Percentiles rank a stretch among this genome's conserved stretches.
Evolutionary conservation across 1,140 invertebrate genomes (phyloP).

Genomic region (Nymphalis io): DNA sequence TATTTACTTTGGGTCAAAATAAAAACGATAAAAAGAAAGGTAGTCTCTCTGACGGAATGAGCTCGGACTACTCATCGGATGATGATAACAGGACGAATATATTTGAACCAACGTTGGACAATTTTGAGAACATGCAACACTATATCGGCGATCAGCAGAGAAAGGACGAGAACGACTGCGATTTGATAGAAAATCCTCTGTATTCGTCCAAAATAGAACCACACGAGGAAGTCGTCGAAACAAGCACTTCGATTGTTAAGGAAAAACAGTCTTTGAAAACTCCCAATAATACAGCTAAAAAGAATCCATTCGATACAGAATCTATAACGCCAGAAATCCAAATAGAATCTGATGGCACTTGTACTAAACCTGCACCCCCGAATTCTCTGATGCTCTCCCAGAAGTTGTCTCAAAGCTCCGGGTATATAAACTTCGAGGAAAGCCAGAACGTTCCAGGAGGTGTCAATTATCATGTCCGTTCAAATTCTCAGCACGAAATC

Average conservation of each 20-base stretch:
- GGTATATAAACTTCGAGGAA: constrained; percentile 81
- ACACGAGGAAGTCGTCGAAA: constrained; percentile 50
- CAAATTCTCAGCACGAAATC: constrained; percentile 84
- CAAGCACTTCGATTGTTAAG: constrained; percentile 30
- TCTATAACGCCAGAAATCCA: constrained; percentile 69
- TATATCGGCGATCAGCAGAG: constrained; percentile 70
- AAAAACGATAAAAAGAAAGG: constrained; percentile 71
- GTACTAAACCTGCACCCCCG: constrained; percentile 72
- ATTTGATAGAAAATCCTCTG: constrained; percentile 74
- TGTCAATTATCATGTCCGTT: constrained; percentile 79
- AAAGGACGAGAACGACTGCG: constrained; percentile 65
- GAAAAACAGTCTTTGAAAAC: constrained; percentile 59
- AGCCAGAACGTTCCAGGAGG: constrained; percentile 44
- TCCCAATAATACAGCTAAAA: constrained; percentile 70
- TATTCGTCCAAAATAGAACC: constrained; percentile 78
- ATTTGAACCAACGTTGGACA: constrained; percentile 78
- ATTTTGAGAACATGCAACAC: constrained; percentile 76
- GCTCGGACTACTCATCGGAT: constrained; percentile 77
- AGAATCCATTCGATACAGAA: constrained; percentile 79
- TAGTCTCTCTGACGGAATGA: constrained; percentile 75
- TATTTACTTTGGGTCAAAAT: constrained; percentile 78
- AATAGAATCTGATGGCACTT: constrained; percentile 72
- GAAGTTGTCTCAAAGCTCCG: constrained; percentile 86
- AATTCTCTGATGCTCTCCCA: constrained; percentile 81
- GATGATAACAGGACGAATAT: constrained; percentile 79